These are phyloP conservation scores for Manacus vitellinus DNA, from an alignment of 2,113 vertebrate genomes.

Conservation along the genomic window DNA sequence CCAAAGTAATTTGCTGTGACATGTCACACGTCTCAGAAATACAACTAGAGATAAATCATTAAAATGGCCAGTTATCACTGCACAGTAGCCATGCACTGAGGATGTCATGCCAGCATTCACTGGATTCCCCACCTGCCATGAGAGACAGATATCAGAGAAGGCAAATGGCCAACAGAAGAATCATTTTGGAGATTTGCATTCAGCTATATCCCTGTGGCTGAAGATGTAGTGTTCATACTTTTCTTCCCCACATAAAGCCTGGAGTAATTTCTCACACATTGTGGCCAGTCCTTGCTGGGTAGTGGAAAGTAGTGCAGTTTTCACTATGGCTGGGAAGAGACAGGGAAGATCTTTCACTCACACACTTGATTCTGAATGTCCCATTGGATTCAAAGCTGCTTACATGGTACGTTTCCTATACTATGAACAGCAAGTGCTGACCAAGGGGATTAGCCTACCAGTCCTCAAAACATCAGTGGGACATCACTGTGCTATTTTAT, in stretches of 20 bases:
- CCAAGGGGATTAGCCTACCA: background rate
- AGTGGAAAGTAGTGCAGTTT: background rate
- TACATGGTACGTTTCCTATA: background rate
- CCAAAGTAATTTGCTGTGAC: conserved; percentile 37
- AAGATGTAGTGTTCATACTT: background rate
- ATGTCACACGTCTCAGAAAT: background rate
- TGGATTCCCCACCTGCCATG: background rate
- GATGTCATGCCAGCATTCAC: background rate
- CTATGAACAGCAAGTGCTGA: background rate
- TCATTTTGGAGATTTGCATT: background rate
- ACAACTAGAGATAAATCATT: background rate
- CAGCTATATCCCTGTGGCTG: background rate
- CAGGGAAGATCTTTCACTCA: background rate
- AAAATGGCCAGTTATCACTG: background rate
- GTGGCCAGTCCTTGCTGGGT: background rate
- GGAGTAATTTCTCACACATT: background rate
- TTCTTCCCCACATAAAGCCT: background rate
- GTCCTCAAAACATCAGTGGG: too few relatives aligned
- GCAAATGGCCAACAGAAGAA: background rate
- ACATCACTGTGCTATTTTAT: background rate
- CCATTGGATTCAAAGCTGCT: background rate
- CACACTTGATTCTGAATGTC: background rate
- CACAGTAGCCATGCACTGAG: background rate
- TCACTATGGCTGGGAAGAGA: background rate
- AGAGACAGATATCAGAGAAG: background rate